Evolutionary conservation across 2,888 invertebrate genomes (phyloP).

Genomic region (Sphinx pinastri): DNA sequence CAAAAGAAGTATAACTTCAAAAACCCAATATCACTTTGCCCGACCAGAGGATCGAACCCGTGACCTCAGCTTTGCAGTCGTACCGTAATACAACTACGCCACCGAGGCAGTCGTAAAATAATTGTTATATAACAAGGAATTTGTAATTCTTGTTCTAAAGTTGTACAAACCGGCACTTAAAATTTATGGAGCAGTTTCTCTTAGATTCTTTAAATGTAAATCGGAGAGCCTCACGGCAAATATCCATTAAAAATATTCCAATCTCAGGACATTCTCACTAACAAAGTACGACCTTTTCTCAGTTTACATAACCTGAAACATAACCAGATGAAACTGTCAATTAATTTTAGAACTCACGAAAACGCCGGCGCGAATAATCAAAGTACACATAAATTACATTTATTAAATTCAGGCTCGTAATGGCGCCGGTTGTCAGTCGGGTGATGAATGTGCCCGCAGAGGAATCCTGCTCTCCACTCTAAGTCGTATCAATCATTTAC

Average conservation of each 20-base stretch:
- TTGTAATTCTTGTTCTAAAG: too few relatives aligned
- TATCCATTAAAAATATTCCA: neutral
- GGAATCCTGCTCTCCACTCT: slow-evolving; percentile 49
- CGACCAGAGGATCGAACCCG: too few relatives aligned
- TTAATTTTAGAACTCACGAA: slow-evolving; percentile 1
- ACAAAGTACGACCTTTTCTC: neutral
- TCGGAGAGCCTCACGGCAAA: neutral
- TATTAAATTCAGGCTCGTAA: slow-evolving; percentile 60
- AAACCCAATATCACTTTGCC: too few relatives aligned
- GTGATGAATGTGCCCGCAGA: slow-evolving; percentile 68
- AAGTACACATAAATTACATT: slow-evolving; percentile 48
- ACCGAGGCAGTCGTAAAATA: too few relatives aligned
- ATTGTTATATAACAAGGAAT: too few relatives aligned
- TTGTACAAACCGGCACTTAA: too few relatives aligned
- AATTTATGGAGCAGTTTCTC: too few relatives aligned
- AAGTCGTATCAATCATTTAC: slow-evolving; percentile 75
- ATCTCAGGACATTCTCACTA: neutral
- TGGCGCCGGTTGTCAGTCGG: slow-evolving; percentile 56
- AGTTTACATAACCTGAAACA: neutral
- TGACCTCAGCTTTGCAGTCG: too few relatives aligned
- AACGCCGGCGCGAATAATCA: slow-evolving; percentile 8
- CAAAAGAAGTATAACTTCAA: too few relatives aligned
- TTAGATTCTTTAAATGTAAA: neutral
- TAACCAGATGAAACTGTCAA: slow-evolving; percentile 1
- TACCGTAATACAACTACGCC: too few relatives aligned